A percentile compares a stretch with the other conserved stretches of the same genome.
phyloP scores from a whole-genome alignment of 2,113 vertebrate species.

The Calonectris borealis region DNA sequence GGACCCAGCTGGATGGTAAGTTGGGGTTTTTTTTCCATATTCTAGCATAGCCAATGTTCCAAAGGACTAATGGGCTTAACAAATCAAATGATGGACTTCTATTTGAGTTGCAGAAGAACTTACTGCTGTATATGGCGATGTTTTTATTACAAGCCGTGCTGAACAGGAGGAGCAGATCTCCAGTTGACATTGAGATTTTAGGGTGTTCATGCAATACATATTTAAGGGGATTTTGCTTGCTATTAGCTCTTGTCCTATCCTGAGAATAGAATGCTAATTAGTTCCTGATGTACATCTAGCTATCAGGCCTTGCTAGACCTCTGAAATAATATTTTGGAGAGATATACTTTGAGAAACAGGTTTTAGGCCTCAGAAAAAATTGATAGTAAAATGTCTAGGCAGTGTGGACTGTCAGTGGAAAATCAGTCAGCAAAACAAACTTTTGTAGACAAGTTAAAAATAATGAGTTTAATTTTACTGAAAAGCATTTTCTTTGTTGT shows the following conservation, averaged over 20 bases:
- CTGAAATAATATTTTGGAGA: not conserved
- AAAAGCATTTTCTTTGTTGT: not conserved
- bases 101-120: not conserved
- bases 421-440: not conserved
- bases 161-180: not conserved
- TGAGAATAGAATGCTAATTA: not conserved
- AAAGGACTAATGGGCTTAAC: not conserved
- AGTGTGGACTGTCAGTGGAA: not conserved
- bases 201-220: rapidly evolving
- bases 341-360: not conserved
- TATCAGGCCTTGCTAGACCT: not conserved
- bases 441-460: not conserved
- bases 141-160: not conserved
- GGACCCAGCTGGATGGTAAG: not conserved
- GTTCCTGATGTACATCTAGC: not conserved
- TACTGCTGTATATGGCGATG: not conserved
- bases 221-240: not conserved
- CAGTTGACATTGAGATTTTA: not conserved
- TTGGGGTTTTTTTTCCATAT: rapidly evolving
- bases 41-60: not conserved
- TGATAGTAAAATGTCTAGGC: not conserved
- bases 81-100: not conserved
- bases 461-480: not conserved
- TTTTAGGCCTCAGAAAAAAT: not conserved
- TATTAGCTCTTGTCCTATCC: not conserved